phyloP scores from a whole-genome alignment of 2,113 vertebrate genomes.

The Sigmodon hispidus region DNA sequence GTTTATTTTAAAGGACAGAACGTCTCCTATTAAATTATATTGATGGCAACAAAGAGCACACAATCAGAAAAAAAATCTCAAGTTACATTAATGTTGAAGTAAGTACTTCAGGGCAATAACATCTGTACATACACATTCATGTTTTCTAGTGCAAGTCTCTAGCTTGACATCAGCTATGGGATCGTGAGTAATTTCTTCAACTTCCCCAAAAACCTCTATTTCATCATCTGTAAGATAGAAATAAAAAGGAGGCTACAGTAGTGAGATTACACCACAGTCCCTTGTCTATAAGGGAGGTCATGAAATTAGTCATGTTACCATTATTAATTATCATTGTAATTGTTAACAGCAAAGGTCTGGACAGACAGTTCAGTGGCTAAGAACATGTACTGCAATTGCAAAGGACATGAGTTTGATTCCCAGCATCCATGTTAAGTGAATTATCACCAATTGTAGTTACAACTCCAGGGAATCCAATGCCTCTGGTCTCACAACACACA shows the following conservation, averaged over 20 bases:
- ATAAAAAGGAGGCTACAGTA: not conserved
- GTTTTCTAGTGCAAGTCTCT: not conserved
- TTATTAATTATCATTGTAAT: not conserved
- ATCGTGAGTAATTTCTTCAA: not conserved
- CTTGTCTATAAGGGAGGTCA: not conserved
- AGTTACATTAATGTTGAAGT: not conserved
- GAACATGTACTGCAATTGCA: not conserved
- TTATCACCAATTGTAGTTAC: not conserved
- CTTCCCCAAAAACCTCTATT: conserved; percentile 1
- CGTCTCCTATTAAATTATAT: not conserved
- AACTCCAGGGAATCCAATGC: not conserved
- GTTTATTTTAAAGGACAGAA: conserved; percentile 15
- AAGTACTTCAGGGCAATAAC: not conserved
- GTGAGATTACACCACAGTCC: not conserved
- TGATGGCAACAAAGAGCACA: not conserved
- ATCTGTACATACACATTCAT: not conserved
- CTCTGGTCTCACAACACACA: not conserved
- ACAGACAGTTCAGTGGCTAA: not conserved
- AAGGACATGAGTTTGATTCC: not conserved
- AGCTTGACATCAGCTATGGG: not conserved
- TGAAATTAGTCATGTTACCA: not conserved
- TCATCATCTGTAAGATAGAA: not conserved
- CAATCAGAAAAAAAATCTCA: conserved; percentile 20
- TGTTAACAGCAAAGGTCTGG: not conserved
- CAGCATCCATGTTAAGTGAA: too few relatives aligned